These are phyloP conservation scores for Psittacus erithacus DNA, from an alignment of 2,113 vertebrate species.

Conservation along the genomic window DNA sequence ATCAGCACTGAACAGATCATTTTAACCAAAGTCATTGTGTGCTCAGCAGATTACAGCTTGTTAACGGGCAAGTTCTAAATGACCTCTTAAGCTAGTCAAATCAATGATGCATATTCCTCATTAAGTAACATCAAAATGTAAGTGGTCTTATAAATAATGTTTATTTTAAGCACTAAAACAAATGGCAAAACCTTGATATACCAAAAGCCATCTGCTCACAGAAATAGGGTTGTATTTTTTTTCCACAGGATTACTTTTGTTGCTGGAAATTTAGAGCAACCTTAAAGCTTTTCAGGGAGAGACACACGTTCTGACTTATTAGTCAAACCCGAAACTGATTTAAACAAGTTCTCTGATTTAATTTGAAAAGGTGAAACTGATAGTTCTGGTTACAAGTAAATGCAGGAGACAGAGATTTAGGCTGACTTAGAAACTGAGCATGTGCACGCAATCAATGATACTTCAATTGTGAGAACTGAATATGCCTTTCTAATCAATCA, in stretches of 20 bases:
- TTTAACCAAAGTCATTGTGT: conserved; percentile 98
- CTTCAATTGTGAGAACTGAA: not conserved
- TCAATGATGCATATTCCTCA: conserved; percentile 95
- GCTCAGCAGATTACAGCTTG: conserved; percentile 89
- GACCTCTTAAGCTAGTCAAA: conserved; percentile 98
- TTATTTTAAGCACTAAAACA: conserved; percentile 93
- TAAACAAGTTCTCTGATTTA: not conserved
- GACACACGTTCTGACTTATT: not conserved
- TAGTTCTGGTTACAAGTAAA: not conserved
- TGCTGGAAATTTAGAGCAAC: conserved; percentile 47
- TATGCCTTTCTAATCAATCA: not conserved
- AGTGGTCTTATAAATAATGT: conserved; percentile 95
- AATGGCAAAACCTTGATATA: conserved; percentile 83
- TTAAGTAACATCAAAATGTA: conserved; percentile 95
- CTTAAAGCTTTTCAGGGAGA: conserved; percentile 40
- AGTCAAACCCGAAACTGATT: not conserved
- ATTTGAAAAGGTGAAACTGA: not conserved
- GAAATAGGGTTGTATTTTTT: not conserved
- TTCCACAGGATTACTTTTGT: conserved; percentile 47
- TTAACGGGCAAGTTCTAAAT: conserved; percentile 90
- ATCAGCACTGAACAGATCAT: conserved; percentile 96
- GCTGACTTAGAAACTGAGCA: not conserved
- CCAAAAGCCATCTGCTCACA: conserved; percentile 77
- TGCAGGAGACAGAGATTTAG: not conserved
- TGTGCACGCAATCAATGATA: not conserved